Conservation (phyloP, 1,140 invertebrate species). For the Asobara japonica region DNA sequence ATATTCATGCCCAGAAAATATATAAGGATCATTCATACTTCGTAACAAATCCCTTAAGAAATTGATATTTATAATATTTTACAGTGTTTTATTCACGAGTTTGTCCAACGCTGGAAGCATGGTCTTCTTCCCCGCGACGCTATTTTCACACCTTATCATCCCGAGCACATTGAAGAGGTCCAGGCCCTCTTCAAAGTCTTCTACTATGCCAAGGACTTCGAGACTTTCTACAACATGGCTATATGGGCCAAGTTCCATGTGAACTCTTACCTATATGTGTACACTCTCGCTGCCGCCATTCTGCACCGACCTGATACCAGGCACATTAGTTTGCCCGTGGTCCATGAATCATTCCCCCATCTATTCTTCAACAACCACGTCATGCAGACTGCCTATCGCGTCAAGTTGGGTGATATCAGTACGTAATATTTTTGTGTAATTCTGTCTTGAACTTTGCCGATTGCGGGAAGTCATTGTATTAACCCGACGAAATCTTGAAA, state of each 20-base stretch:
- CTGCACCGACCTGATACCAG: slow-evolving; percentile 72
- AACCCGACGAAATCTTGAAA: too few relatives aligned
- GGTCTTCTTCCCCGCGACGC: slow-evolving; percentile 69
- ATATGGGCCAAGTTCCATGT: slow-evolving; percentile 71
- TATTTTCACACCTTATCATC: slow-evolving; percentile 72
- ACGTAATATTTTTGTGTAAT: too few relatives aligned
- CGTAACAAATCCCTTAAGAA: too few relatives aligned
- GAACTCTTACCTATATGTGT: slow-evolving; percentile 74
- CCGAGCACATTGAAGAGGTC: slow-evolving; percentile 72
- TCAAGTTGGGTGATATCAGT: slow-evolving; percentile 60
- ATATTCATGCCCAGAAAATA: too few relatives aligned
- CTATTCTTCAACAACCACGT: slow-evolving; percentile 71
- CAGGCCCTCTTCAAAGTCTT: slow-evolving; percentile 74
- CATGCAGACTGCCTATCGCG: slow-evolving; percentile 70
- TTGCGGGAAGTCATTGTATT: too few relatives aligned
- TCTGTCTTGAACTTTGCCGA: too few relatives aligned
- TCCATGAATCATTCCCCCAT: slow-evolving; percentile 76
- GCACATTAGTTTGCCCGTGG: slow-evolving; percentile 71
- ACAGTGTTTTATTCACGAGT: slow-evolving; percentile 71
- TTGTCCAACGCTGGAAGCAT: slow-evolving; percentile 68
- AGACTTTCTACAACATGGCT: slow-evolving; percentile 60
- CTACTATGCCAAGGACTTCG: slow-evolving; percentile 73
- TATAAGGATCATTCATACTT: too few relatives aligned
- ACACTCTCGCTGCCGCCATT: slow-evolving; percentile 71
- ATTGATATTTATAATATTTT: slow-evolving; percentile 32